Percentiles rank a stretch among this genome's conserved stretches.
These are phyloP conservation scores for Malacoctenus gilli DNA, from an alignment of 2,797 vertebrate species.

Conservation along the genomic window DNA sequence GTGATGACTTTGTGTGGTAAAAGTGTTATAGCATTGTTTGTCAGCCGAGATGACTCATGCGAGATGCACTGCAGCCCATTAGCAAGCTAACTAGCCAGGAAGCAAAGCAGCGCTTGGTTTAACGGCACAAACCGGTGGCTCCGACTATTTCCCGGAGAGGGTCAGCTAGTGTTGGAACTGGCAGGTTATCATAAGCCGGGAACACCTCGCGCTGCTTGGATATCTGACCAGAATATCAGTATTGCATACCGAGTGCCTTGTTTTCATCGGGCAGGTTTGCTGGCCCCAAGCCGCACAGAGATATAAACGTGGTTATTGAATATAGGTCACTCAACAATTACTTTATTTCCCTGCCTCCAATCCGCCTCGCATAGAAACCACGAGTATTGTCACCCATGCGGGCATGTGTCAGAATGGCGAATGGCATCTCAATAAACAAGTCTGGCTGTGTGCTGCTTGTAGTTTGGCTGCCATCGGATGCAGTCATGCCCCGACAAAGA, in stretches of 20 bases:
- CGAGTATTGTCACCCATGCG: constrained; percentile 10
- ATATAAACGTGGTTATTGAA: constrained; percentile 28
- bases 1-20: too few relatives aligned
- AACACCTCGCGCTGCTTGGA: constrained; percentile 13
- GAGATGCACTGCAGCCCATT: too few relatives aligned
- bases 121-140: constrained; percentile 52
- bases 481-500: constrained; percentile 16
- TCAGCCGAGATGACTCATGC: constrained; percentile 69
- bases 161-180: constrained; percentile 52
- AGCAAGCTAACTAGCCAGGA: constrained; percentile 61
- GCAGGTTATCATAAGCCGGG: constrained; percentile 52
- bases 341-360: constrained; percentile 14
- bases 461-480: constrained; percentile 11
- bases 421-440: constrained; percentile 16
- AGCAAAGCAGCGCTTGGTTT: constrained; percentile 47
- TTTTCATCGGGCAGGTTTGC: background rate
- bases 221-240: constrained; percentile 7
- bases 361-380: background rate
- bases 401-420: constrained; percentile 12
- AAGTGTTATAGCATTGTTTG: constrained; percentile 19
- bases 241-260: background rate
- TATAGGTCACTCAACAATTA: constrained; percentile 56
- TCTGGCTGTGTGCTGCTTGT: background rate
- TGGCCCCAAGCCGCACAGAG: background rate
- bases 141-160: constrained; percentile 64